Percentiles rank a stretch among this genome's conserved stretches.
phyloP scores from a whole-genome alignment of 2,113 vertebrate genomes.

The Oxygymnocypris stewartii region DNA sequence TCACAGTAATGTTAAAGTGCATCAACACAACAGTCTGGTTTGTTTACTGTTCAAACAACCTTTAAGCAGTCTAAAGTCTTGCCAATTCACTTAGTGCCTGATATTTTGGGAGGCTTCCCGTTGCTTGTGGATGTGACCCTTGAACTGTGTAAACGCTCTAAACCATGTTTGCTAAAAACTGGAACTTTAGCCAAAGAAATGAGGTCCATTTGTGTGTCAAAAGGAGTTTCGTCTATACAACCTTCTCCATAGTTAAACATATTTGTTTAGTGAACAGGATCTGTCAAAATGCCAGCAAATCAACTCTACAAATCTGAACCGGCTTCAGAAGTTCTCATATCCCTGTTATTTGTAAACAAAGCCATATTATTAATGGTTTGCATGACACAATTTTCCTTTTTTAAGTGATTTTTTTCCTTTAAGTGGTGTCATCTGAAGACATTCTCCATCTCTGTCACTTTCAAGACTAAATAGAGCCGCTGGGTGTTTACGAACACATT shows the following conservation, averaged over 20 bases:
- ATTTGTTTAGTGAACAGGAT: background rate
- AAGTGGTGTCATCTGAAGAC: background rate
- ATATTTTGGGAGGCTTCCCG: background rate
- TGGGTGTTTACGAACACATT: background rate
- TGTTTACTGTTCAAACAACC: constrained; percentile 8
- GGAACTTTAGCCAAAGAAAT: background rate
- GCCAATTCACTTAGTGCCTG: background rate
- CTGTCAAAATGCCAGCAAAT: background rate
- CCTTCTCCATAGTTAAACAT: background rate
- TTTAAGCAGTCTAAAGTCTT: constrained; percentile 6
- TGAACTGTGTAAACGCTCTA: background rate
- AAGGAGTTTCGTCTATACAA: background rate
- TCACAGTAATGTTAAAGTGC: background rate
- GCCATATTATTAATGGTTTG: background rate
- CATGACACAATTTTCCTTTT: background rate
- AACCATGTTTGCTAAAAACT: background rate
- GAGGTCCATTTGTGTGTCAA: background rate
- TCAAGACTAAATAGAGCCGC: background rate
- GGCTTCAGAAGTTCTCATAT: background rate
- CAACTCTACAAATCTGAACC: background rate
- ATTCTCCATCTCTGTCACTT: constrained; percentile 2
- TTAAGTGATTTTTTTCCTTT: background rate
- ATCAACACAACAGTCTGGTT: background rate
- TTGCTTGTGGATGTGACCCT: constrained; percentile 13
- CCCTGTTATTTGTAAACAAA: background rate